A percentile compares a stretch with the other conserved stretches of the same genome.
These are phyloP conservation scores for Acanthis flammea DNA, from an alignment of 2,797 vertebrate species.

Conservation along the genomic window DNA sequence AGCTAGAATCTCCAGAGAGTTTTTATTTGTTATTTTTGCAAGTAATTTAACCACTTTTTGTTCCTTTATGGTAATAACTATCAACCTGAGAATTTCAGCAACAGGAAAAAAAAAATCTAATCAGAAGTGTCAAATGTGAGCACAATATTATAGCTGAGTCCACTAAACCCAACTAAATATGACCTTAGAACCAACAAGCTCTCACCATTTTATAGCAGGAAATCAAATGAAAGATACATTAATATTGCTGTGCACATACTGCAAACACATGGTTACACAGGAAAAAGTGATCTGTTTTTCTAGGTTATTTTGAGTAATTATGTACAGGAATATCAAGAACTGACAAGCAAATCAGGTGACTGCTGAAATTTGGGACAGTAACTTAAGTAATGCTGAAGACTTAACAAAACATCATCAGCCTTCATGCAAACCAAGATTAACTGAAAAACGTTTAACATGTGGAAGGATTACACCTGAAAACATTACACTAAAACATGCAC, in stretches of 20 bases:
- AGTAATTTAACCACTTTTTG: not conserved
- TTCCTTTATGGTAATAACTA: not conserved
- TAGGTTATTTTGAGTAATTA: not conserved
- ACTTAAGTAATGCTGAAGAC: not conserved
- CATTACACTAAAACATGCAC: not conserved
- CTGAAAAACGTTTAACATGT: not conserved
- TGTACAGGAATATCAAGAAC: not conserved
- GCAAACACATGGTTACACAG: not conserved
- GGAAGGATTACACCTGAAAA: not conserved
- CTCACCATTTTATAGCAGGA: not conserved
- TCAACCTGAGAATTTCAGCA: not conserved
- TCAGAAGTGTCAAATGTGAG: not conserved
- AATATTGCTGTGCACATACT: not conserved
- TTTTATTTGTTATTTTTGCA: not conserved
- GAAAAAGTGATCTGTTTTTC: not conserved
- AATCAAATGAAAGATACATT: not conserved
- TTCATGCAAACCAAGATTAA: not conserved
- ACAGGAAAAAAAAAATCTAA: not conserved
- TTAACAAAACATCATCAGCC: not conserved
- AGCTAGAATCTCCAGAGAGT: not conserved
- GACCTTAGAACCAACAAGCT: not conserved
- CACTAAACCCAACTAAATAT: not conserved
- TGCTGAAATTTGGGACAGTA: not conserved
- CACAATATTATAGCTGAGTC: not conserved
- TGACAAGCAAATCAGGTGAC: not conserved